These are phyloP conservation scores for Ardeotis arabs DNA, from an alignment of 2,113 vertebrate species.

Conservation along the genomic window DNA sequence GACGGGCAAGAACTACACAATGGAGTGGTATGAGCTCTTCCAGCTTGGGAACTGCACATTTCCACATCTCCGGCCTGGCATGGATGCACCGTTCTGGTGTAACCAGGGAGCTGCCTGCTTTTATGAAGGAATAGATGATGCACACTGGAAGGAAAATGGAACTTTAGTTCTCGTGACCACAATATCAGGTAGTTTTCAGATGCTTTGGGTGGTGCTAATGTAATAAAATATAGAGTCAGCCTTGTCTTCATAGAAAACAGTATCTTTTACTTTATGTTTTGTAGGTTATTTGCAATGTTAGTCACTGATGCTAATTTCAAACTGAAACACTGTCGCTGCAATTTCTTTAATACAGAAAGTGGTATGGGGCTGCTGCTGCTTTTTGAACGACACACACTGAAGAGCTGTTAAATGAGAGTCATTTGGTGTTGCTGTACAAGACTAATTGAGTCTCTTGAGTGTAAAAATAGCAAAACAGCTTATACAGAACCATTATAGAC, in stretches of 20 bases:
- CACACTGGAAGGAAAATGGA: conserved; percentile 94
- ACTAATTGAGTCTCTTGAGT: not conserved
- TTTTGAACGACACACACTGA: not conserved
- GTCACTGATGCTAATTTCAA: not conserved
- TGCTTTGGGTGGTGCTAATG: not conserved
- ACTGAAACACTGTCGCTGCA: not conserved
- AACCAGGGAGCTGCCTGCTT: conserved; percentile 99
- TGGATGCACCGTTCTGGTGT: conserved; percentile 91
- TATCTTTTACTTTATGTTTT: not conserved
- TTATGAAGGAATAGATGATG: conserved; percentile 91
- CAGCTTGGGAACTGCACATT: conserved; percentile 98
- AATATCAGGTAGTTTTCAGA: conserved; percentile 82
- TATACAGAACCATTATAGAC: not conserved
- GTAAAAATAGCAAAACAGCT: conserved; percentile 41
- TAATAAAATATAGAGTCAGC: not conserved
- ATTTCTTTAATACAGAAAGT: not conserved
- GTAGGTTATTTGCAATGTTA: not conserved
- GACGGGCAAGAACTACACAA: conserved; percentile 87
- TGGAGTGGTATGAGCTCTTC: conserved; percentile 99
- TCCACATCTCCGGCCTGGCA: conserved; percentile 86
- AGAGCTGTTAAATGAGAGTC: not conserved
- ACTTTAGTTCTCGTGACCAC: conserved; percentile 87
- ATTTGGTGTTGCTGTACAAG: not conserved
- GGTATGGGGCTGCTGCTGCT: not conserved
- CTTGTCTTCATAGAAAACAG: not conserved